Evolutionary conservation across 2,113 vertebrate genomes (phyloP), one percentile per base, ranked within the genome.

Genomic region (Zosterops hypoxanthus): DNA sequence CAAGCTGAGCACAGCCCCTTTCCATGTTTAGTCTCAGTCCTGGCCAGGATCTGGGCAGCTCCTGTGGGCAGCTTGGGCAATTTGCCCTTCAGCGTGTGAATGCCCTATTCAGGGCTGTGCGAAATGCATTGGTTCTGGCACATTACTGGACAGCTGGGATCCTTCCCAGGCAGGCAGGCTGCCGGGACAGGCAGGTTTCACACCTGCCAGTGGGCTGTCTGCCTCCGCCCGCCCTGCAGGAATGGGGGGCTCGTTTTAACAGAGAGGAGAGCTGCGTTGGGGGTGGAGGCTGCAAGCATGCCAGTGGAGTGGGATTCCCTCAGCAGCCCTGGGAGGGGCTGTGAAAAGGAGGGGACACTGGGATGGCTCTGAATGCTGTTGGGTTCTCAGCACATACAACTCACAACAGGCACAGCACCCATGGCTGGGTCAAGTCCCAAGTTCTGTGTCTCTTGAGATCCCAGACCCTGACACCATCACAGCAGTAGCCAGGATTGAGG

Each of bases 41-140:
- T 0, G 2, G 24, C 46, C 0, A 0, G 25, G 42, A 77, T 31
- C 70, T 2, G 9, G 83, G 59, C 76, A 82, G 87, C 53, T 39
- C 61, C 59, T 1, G 4, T 11, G 52, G 93, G 82, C 86, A 91
- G 78, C 64, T 52, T 53, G 89, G 91, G 81, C 96, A 94, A 49
- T 76, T 71, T 82, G 86, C 93, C 94, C 94, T 94, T 34, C 50
- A 21, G 82, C 16, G 1, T 76, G 92, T 97, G 92, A 97, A 96
- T 97, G 90, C 86, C 88, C 87, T 77, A 91, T 96, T 96, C 81
- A 97, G 41, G 88, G 72, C 97, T 95, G 93, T 95, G 95, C 1
- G 1, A 94, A 97, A 97, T 95, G 92, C 97, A 97, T 97, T 92
- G 95, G 97, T 97, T 97, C 97, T 96, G 96, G 97, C 95, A 93